Conservation (phyloP, 2,797 vertebrate species). For the Oophaga sylvatica region DNA sequence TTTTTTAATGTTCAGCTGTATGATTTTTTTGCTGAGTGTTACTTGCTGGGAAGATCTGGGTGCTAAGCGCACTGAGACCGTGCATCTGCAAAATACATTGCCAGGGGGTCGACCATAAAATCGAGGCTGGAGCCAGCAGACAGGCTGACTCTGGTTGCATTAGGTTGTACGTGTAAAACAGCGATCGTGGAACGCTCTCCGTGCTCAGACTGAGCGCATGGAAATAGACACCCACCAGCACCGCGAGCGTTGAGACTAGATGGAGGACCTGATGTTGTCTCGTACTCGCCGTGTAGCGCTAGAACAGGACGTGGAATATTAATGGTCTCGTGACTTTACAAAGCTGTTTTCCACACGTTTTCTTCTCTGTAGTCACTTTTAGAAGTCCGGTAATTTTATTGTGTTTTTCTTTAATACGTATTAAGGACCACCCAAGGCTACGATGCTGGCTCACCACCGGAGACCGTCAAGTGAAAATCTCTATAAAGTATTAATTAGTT, state of each 20-base stretch:
- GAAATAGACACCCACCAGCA: slow-evolving; percentile 35
- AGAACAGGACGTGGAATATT: background rate
- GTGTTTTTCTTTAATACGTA: background rate
- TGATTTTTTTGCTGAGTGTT: background rate
- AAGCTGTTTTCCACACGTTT: slow-evolving; percentile 29
- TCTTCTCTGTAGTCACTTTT: background rate
- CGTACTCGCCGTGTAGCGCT: background rate
- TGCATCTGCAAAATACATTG: slow-evolving; percentile 43
- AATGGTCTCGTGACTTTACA: slow-evolving; percentile 24
- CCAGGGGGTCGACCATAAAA: slow-evolving; percentile 32
- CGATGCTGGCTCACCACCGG: background rate
- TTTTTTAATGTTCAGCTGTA: background rate
- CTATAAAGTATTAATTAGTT: background rate
- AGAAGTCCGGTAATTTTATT: background rate
- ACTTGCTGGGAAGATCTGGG: background rate
- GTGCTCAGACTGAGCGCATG: background rate
- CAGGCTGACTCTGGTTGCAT: slow-evolving; percentile 47
- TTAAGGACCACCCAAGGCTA: slow-evolving; percentile 14
- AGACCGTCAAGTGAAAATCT: background rate
- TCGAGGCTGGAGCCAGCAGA: slow-evolving; percentile 41
- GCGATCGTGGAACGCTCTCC: slow-evolving; percentile 35
- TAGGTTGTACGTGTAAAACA: slow-evolving; percentile 35
- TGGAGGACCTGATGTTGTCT: slow-evolving; percentile 26
- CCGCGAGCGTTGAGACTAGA: slow-evolving; percentile 13
- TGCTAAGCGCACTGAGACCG: background rate